Conservation (phyloP, 2,797 vertebrate species). For the Halcyon smyrnensis region DNA sequence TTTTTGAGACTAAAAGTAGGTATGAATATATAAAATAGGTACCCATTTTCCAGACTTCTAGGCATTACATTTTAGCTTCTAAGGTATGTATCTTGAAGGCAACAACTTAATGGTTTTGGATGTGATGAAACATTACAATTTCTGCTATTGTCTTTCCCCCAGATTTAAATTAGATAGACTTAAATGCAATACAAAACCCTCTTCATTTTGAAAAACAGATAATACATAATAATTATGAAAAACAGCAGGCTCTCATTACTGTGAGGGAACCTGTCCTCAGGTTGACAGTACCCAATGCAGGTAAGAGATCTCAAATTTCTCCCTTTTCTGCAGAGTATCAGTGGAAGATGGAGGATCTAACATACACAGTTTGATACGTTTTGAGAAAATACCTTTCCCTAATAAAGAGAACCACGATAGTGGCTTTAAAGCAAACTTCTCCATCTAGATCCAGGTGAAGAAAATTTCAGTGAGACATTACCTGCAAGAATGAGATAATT, state of each 20-base stretch:
- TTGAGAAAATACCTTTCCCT: not conserved
- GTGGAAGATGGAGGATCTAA: not conserved
- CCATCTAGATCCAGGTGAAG: not conserved
- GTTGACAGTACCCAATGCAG: not conserved
- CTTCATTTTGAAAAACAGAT: not conserved
- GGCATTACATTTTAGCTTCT: not conserved
- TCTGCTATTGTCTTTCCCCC: not conserved
- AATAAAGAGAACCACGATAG: not conserved
- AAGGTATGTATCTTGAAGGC: not conserved
- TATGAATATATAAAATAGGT: not conserved
- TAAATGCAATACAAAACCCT: rapidly evolving
- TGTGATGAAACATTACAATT: not conserved
- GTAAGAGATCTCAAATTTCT: not conserved
- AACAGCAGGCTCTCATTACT: not conserved
- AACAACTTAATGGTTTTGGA: not conserved
- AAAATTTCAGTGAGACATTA: not conserved
- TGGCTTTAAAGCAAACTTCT: not conserved
- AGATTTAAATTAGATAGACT: not conserved
- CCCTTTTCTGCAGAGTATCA: rapidly evolving
- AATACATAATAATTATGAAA: too few species aligned
- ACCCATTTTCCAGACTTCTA: not conserved
- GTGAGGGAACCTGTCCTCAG: not conserved
- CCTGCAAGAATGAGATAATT: not conserved
- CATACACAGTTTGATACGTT: rapidly evolving
- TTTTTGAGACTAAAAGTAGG: not conserved